Evolutionary conservation across 2,888 invertebrate genomes (phyloP), one percentile per base, ranked within the genome.

Genomic region (Melanotus villosus): DNA sequence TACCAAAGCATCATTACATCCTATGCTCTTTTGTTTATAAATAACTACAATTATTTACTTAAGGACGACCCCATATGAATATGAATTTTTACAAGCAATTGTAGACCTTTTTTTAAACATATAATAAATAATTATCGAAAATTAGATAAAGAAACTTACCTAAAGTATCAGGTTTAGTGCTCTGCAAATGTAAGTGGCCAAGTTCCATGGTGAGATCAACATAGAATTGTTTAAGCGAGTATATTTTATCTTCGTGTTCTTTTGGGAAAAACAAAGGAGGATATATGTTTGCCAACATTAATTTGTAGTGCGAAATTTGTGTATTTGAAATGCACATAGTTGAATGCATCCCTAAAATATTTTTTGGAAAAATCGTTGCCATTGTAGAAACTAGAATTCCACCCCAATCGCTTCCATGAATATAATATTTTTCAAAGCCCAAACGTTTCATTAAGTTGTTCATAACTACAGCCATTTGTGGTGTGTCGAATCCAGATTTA

Each of bases 91-190:
- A 26, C 26, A 7, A 26, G 7, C 7, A 5, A 26, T 7, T 26
- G 26, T 26, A 26, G 4, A 5, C 3, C 7, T 3, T 26, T 26
- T 7, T 26, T 5, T 26, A 3, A 26, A 3, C 26, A 7, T 26
- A 26, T 26, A 7, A 26, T 3, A 7, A 5, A 5, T 26, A 26
- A 26, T n/a, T n/a, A n/a, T n/a, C n/a, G n/a, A 26, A 26, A 26
- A 26, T 14, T 30, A 23, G 2, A 10, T 16, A 14, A 12, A 4
- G 16, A 16, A 38, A 32, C 30, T 83, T 81, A 93, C 95, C 96
- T 73, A 95, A 85, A 0, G 96, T 95, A 78, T 97, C 96, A 9
- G 97, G 97, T 82, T 95, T 96, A 0, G 96, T 95, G 0, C 93
- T 90, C 80, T 97, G 97, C 6, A 96, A 73, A 80, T 96, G 95